Conservation (phyloP, 2,888 invertebrate genomes). For the Coenonympha arcania region DNA sequence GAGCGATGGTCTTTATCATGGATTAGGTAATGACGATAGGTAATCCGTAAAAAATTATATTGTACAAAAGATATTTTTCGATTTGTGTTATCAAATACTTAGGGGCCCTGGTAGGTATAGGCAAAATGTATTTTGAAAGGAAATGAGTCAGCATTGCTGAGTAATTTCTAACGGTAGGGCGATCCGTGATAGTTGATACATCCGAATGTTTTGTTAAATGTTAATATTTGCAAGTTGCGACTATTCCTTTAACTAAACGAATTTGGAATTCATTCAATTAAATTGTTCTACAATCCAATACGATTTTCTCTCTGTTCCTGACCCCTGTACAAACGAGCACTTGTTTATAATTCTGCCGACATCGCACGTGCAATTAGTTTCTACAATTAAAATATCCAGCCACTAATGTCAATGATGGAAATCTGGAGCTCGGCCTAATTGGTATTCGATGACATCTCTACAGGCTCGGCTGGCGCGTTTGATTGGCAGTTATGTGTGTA, state of each 20-base stretch:
- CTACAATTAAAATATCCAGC: not conserved
- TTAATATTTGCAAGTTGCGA: too few relatives aligned
- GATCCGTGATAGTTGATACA: too few relatives aligned
- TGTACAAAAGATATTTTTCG: not conserved
- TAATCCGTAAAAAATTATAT: slow-evolving; percentile 8
- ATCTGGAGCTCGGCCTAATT: too few relatives aligned
- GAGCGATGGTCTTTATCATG: slow-evolving; percentile 15
- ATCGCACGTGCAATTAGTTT: not conserved
- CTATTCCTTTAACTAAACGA: too few relatives aligned
- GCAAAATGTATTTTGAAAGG: not conserved
- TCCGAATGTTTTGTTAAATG: too few relatives aligned
- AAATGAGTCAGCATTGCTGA: not conserved
- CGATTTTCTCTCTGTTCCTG: not conserved
- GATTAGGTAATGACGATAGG: slow-evolving; percentile 13
- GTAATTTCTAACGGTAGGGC: too few relatives aligned
- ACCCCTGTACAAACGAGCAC: not conserved
- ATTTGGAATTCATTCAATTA: too few relatives aligned
- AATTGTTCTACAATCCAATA: not conserved
- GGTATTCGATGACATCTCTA: not conserved
- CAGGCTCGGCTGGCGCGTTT: not conserved
- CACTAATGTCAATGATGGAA: not conserved
- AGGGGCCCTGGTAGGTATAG: not conserved
- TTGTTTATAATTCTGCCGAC: not conserved
- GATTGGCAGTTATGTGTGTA: too few relatives aligned
- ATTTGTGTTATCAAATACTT: not conserved